These are phyloP conservation scores for Cephus spinipes DNA, from an alignment of 2,888 invertebrate genomes.

Conservation along the genomic window DNA sequence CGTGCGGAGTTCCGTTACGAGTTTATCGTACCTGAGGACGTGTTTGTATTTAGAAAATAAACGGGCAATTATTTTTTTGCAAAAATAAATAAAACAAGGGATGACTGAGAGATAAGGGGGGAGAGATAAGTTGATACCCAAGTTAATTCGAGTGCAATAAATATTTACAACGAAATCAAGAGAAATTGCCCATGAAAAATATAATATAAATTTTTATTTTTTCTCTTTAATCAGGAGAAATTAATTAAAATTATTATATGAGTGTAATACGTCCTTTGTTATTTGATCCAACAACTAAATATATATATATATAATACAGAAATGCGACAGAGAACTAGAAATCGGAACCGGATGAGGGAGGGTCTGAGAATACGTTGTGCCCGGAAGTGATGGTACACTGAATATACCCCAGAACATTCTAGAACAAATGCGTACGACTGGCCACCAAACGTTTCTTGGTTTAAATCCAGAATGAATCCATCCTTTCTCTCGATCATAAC, in stretches of 20 bases:
- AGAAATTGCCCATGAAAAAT: background rate
- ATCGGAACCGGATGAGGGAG: constrained; percentile 49
- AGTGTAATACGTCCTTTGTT: background rate
- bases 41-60: background rate
- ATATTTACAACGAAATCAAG: background rate
- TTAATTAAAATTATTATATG: background rate
- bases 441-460: background rate
- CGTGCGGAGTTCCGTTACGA: background rate
- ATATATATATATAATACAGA: constrained; percentile 21
- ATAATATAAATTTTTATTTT: background rate
- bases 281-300: constrained; percentile 14
- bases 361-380: constrained; percentile 8
- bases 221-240: background rate
- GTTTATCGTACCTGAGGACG: background rate
- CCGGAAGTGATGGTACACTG: background rate
- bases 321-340: constrained; percentile 46
- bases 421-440: background rate
- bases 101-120: background rate
- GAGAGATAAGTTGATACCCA: background rate
- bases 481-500: background rate
- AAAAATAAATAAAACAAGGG: background rate
- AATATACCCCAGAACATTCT: background rate
- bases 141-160: background rate
- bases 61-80: no score
- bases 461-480: background rate